These are phyloP conservation scores for Aricia artaxerxes DNA, from an alignment of 2,888 invertebrate genomes.

Conservation along the genomic window DNA sequence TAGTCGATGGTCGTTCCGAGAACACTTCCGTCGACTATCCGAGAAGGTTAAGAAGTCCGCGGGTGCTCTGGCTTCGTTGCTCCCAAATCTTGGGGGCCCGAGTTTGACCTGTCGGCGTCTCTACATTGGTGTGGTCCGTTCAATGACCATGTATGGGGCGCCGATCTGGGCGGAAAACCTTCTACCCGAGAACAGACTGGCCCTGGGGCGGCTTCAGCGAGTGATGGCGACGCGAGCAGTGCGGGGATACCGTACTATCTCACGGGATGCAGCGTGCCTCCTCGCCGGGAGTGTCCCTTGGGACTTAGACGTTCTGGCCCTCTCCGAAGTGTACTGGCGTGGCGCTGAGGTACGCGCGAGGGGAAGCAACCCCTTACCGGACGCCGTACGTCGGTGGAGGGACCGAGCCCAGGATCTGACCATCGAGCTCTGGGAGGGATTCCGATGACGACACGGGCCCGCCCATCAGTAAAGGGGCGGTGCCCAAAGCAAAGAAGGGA, in stretches of 20 bases:
- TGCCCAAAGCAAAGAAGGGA: no score
- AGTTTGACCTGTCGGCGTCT: neutral
- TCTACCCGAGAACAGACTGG: neutral
- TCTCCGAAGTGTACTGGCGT: neutral
- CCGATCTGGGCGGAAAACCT: neutral
- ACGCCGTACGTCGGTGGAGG: no score
- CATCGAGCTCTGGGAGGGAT: neutral
- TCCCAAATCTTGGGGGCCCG: no score
- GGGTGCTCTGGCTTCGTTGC: no score
- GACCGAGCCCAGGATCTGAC: no score
- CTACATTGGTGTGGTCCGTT: neutral
- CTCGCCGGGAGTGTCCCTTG: neutral
- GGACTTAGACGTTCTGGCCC: neutral
- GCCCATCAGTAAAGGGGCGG: no score
- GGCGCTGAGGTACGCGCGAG: neutral
- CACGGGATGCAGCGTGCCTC: neutral
- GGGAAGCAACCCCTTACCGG: no score
- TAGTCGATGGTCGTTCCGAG: accelerated
- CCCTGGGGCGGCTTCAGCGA: neutral
- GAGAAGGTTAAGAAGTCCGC: no score
- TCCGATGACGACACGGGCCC: no score
- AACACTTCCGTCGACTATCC: no score
- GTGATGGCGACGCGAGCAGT: neutral
- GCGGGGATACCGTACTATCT: neutral
- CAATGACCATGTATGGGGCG: neutral